phyloP scores from a whole-genome alignment of 2,797 vertebrate genomes.

The Amblyopsis hoosieri region DNA sequence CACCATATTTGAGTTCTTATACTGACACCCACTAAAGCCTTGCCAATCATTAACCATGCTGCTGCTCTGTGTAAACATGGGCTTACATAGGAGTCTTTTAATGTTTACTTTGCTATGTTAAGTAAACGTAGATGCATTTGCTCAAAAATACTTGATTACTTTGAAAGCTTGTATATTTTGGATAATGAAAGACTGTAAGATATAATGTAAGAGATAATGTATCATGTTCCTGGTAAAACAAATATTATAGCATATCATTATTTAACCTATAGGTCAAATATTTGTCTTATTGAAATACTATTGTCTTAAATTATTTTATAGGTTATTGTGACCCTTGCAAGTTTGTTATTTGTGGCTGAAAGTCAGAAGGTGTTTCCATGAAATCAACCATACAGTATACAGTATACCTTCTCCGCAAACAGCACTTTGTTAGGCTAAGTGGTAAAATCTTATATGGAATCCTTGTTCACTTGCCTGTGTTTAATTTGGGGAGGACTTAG shows the following conservation, averaged over 20 bases:
- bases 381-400: not conserved
- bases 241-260: slow-evolving; percentile 10
- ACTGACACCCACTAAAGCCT: slow-evolving; percentile 54
- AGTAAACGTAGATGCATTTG: slow-evolving; percentile 68
- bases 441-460: slow-evolving; percentile 1
- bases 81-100: slow-evolving; percentile 75
- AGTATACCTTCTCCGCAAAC: not conserved
- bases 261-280: slow-evolving; percentile 9
- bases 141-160: slow-evolving; percentile 70
- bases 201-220: not conserved
- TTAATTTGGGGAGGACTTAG: slow-evolving; percentile 5
- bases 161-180: slow-evolving; percentile 67
- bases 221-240: not conserved
- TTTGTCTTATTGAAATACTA: not conserved
- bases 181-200: slow-evolving; percentile 53
- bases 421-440: not conserved
- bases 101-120: slow-evolving; percentile 78
- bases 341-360: too few relatives aligned
- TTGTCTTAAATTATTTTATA: not conserved
- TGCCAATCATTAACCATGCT: slow-evolving; percentile 70
- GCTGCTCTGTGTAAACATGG: slow-evolving; percentile 69
- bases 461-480: slow-evolving; percentile 9
- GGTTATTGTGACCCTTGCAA: too few relatives aligned
- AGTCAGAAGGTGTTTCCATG: too few relatives aligned
- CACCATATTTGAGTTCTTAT: slow-evolving; percentile 31